Conservation (phyloP, 2,797 vertebrate genomes). For the Ceyx erithaca region DNA sequence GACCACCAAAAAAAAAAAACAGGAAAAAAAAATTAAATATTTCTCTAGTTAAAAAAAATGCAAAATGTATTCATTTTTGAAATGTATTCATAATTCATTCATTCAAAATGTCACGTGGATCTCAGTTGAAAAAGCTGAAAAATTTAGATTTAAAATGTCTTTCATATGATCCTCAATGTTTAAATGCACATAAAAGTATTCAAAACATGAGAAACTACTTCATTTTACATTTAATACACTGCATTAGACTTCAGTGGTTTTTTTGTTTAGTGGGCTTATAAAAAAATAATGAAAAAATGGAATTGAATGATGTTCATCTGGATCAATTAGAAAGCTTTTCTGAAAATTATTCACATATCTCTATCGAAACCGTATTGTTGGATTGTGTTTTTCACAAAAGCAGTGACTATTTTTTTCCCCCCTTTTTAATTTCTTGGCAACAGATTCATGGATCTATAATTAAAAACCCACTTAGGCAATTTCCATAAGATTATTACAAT, state of each 20-base stretch:
- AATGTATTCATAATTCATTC: too few relatives aligned
- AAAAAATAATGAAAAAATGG: background rate
- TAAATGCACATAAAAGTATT: background rate
- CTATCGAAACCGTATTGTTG: background rate
- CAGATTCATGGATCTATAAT: constrained; percentile 37
- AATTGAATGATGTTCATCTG: background rate
- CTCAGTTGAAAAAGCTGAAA: background rate
- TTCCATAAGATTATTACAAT: constrained; percentile 39
- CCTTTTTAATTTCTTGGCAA: constrained; percentile 47
- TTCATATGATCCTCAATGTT: background rate
- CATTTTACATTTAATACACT: background rate
- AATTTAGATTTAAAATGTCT: background rate
- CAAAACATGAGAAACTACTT: background rate
- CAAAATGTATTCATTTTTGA: background rate
- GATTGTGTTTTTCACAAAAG: constrained; percentile 37
- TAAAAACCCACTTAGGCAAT: constrained; percentile 47
- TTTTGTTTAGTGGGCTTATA: background rate
- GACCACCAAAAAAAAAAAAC: background rate
- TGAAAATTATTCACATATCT: background rate
- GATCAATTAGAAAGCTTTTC: background rate
- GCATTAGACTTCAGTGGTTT: background rate
- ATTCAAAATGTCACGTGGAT: background rate
- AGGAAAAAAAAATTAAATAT: background rate
- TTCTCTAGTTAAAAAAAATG: background rate
- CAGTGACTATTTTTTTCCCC: constrained; percentile 4